Base-by-base conservation (phyloP, 2,113 vertebrate species). In the Oreochromis spilurus region DNA sequence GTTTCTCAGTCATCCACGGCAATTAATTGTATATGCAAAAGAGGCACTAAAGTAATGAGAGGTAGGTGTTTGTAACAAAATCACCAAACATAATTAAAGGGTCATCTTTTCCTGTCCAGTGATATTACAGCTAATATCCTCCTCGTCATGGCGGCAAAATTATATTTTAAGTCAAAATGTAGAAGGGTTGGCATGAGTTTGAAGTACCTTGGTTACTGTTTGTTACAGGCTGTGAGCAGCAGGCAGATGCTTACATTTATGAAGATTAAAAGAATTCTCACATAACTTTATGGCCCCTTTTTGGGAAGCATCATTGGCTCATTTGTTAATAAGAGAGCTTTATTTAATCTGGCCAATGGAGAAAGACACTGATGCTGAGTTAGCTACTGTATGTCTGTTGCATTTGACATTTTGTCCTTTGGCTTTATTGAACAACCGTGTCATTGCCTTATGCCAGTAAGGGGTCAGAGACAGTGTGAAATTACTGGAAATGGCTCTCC, bases 401-500 rank as follows among this genome's bases (percentile, higher is more conserved):
- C 77, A 24, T 89, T 89, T 92, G 91, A 89, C 90, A 92, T 93
- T 92, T 92, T 91, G 90, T 90, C 91, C 92, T 93, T 87, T 90
- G 85, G 90, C 92, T 93, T 91, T 91, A 92, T 94, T 93, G 91
- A 91, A 91, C 91, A 79, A 93, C 84, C 84, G 81, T 92, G 94
- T 91, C 89, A 91, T 90, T 92, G 88, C 90, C 91, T 87, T 88
- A 79, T 95, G 93, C 90, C 92, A 93, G 94, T 93, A 90, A 93
- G 91, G 91, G 94, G 92, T 93, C 93, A 91, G 4, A 83, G 92
- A 90, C 86, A 87, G 91, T 93, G 92, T 94, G 89, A 93, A 93
- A 92, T 95, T 92, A 93, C 94, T 95, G 95, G 93, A 96, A 96
- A 95, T 87, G 91, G 65, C 91, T 91, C 86, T 87, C 60, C 91